A percentile compares a stretch with the other conserved stretches of the same genome.
phyloP scores from a whole-genome alignment of 2,113 vertebrate genomes.

The Rhinolophus sinicus region DNA sequence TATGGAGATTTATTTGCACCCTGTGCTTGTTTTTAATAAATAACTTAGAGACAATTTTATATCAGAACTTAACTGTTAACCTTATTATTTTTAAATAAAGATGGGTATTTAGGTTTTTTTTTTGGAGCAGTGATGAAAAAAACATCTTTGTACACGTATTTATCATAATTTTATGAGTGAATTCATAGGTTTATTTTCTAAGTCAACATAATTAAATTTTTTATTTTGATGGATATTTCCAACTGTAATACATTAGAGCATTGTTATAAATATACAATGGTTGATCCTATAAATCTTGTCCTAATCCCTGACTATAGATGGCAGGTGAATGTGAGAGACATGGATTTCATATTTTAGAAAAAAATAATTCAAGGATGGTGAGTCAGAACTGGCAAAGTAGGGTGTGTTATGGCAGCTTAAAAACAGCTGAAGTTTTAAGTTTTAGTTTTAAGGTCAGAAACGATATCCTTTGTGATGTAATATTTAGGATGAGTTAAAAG shows the following conservation, averaged over 20 bases:
- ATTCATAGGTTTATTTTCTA: background rate
- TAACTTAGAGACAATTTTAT: background rate
- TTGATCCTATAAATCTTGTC: background rate
- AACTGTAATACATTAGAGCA: background rate
- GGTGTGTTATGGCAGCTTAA: background rate
- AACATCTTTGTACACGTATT: background rate
- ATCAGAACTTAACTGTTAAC: background rate
- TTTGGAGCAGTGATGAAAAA: background rate
- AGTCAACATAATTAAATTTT: background rate
- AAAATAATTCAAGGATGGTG: background rate
- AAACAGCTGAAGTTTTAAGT: background rate
- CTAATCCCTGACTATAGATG: background rate
- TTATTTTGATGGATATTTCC: background rate
- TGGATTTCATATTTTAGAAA: background rate
- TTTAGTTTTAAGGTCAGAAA: background rate
- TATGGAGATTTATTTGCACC: background rate
- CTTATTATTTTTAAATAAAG: background rate
- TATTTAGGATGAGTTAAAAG: background rate
- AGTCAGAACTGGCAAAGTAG: background rate
- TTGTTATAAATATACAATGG: background rate
- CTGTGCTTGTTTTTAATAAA: background rate
- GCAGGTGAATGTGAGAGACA: background rate
- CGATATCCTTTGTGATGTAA: background rate
- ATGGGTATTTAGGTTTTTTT: background rate
- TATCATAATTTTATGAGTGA: background rate